Evolutionary conservation across 2,113 vertebrate species (phyloP), one percentile per base, ranked within the genome.

Genomic region (Ammodytes dubius): DNA sequence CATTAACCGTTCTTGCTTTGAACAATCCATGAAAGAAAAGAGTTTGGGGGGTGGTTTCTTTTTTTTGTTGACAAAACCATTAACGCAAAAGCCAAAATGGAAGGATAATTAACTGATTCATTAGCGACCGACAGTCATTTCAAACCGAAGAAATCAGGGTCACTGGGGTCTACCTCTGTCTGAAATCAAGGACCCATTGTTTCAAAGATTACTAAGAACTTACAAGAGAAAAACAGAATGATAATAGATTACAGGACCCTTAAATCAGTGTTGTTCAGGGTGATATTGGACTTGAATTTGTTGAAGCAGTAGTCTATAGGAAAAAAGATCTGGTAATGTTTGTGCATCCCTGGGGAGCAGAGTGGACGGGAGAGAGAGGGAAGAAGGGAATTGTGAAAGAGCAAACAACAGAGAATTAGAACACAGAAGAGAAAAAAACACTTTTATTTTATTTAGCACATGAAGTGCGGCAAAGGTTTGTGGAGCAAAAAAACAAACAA

Each of bases 371-470:
- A 59, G 58, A 46, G 12, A 7, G 50, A 42, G 12, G 19, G 53
- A 12, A 40, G 58, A 39, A 61, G 17, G 64, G 43, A 67, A 70
- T 77, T 71, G 17, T 75, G 35, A 74, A 56, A 60, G 46, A 14
- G 46, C 14, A 74, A 68, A 79, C 47, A 70, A 56, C 27, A 52
- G 49, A 74, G 17, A 82, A 77, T 79, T 67, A 47, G 7, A 82
- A 57, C 43, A 64, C 39, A 64, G 40, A 15, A 3, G 3, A 66
- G 39, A 82, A 67, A 14, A 19, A 27, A 27, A 27, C 27, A 27
- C 27, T 27, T 60, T 82, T 70, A 74, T 64, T 74, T 73, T 61
- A 72, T 72, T 75, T 69, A 81, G 46, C 68, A 79, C 47, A 72
- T 46, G 37, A 56, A 45, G 46, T 70, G 27, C 17, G 57, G 6